Evolutionary conservation across 2,888 invertebrate genomes (phyloP).

Genomic region (Sericinus montela): DNA sequence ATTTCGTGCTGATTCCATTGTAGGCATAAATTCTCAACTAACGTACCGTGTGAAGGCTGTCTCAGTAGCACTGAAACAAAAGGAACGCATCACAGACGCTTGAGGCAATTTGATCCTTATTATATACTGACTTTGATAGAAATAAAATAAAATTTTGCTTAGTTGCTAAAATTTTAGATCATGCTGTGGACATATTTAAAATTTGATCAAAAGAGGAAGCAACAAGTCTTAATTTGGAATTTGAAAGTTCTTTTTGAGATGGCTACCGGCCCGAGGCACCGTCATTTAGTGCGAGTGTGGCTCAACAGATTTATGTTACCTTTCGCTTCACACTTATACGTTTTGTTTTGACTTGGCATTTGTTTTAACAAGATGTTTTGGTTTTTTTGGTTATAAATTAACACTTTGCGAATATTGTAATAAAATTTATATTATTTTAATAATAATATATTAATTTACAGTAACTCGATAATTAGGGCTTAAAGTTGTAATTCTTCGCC

Average conservation of each 20-base stretch:
- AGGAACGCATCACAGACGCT: slow-evolving; percentile 23
- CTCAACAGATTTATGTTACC: slow-evolving; percentile 47
- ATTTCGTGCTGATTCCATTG: slow-evolving; percentile 58
- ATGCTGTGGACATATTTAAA: slow-evolving; percentile 16
- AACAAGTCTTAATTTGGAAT: slow-evolving; percentile 29
- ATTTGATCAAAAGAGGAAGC: slow-evolving; percentile 24
- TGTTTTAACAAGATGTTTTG: slow-evolving; percentile 19
- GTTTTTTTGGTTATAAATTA: slow-evolving; percentile 23
- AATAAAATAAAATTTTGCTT: slow-evolving; percentile 31
- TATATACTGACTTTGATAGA: slow-evolving; percentile 32
- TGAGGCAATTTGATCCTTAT: slow-evolving; percentile 41
- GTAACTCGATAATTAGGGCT: not conserved
- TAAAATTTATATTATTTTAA: slow-evolving; percentile 8
- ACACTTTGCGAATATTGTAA: slow-evolving; percentile 24
- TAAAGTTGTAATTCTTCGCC: not conserved
- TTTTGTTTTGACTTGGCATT: slow-evolving; percentile 42
- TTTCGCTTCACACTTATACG: slow-evolving; percentile 42
- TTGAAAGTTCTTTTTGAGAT: slow-evolving; percentile 26
- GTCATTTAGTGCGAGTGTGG: slow-evolving; percentile 45
- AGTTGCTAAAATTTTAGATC: slow-evolving; percentile 28
- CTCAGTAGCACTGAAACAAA: slow-evolving; percentile 47
- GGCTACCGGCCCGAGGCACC: slow-evolving; percentile 44
- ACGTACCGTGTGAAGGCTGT: slow-evolving; percentile 42
- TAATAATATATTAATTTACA: slow-evolving; percentile 2
- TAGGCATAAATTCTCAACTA: slow-evolving; percentile 52